Evolutionary conservation across 2,888 invertebrate genomes (phyloP), one percentile per base, ranked within the genome.

Genomic region (Heteropelma amictum): DNA sequence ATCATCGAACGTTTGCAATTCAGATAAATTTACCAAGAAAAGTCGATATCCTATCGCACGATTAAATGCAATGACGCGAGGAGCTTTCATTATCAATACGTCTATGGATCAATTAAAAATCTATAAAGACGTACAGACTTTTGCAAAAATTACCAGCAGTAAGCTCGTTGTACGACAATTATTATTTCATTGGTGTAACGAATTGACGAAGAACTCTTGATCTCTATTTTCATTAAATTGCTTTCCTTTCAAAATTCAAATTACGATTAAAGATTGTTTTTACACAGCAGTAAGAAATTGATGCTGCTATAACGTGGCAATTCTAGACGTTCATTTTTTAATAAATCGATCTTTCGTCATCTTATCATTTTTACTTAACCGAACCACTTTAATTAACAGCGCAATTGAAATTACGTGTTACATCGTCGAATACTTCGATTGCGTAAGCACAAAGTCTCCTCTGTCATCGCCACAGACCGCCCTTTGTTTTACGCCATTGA

Each of bases 1-100:
- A 6, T 2, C 40, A 19, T 19, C 12, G 12, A 8, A 6, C 21
- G 33, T 30, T 19, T 33, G 12, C 14, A 35, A 60, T 60, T 70
- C 14, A 23, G 74, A 75, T 65, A 61, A 70, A 65, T 70, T 53
- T 35, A 54, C 60, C 23, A 49, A 54, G 47, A 74, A 65, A 2
- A 33, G n/a, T 12, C 30, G 49, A 26, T 75, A 71, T 40, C 49
- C 33, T 71, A 70, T 70, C 61, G 0, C 7, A 17, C 12, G 14
- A 63, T 40, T 14, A 49, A 23, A 60, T 35, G 14, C 45, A 42
- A 17, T 17, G 7, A 3, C 21, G 35, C 12, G 45, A n/a, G 28
- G n/a, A n/a, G 35, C 21, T 33, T 33, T 2, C 10, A 35, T 4
- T 33, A 21, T 54, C 35, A 21, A 35, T 10, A 12, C 7, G 35